Conservation (phyloP, 2,113 vertebrate species). For the Aspidoscelis tigris region DNA sequence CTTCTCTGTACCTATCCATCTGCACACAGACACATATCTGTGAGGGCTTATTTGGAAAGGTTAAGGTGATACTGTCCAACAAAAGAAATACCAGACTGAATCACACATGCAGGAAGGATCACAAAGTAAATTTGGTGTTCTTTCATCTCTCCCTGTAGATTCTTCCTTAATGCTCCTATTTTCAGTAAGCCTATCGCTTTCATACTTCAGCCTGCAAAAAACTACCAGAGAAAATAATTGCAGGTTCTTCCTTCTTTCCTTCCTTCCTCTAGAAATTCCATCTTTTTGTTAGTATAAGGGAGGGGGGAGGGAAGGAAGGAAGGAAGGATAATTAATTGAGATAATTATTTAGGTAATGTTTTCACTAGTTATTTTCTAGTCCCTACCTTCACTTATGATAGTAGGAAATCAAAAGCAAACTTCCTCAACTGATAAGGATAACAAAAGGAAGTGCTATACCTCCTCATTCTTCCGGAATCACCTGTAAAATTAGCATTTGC, state of each 20-base stretch:
- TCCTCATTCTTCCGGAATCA: slow-evolving; percentile 5
- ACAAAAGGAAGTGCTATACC: slow-evolving; percentile 4
- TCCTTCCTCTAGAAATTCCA: not conserved
- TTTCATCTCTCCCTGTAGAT: not conserved
- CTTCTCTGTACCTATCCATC: too few species aligned
- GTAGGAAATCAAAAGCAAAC: not conserved
- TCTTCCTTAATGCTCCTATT: not conserved
- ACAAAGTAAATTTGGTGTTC: not conserved
- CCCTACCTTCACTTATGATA: slow-evolving; percentile 25
- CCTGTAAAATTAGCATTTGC: slow-evolving; percentile 14
- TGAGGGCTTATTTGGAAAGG: slow-evolving; percentile 13
- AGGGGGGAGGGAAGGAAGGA: too few species aligned
- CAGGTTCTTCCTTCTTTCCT: not conserved
- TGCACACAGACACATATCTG: not conserved
- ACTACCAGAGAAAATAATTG: not conserved
- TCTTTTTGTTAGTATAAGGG: not conserved
- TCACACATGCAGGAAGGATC: not conserved
- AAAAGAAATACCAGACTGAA: slow-evolving; percentile 28
- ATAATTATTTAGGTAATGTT: not conserved
- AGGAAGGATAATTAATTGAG: too few species aligned
- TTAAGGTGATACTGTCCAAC: slow-evolving; percentile 38
- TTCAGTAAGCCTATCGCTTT: not conserved
- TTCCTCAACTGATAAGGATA: not conserved
- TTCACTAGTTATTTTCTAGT: not conserved
- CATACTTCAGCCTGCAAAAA: not conserved